These are phyloP conservation scores for Coccyzus lansbergi DNA, from an alignment of 2,797 vertebrate genomes.

Conservation along the genomic window DNA sequence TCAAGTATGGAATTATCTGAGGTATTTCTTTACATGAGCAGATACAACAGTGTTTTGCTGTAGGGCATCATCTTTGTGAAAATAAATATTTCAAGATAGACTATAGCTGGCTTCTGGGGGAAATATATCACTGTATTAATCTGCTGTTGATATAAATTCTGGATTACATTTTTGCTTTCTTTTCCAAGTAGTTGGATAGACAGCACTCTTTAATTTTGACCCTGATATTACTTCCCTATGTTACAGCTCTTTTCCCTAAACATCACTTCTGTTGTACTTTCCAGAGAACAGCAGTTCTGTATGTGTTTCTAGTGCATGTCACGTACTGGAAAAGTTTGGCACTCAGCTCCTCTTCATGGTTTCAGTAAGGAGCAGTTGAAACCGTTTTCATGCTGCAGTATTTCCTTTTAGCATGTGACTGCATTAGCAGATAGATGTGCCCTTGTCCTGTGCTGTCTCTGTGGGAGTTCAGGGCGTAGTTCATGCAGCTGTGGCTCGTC, in stretches of 20 bases:
- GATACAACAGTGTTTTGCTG: not conserved
- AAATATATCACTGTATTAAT: not conserved
- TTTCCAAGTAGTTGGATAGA: not conserved
- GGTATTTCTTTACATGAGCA: not conserved
- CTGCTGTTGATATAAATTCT: not conserved
- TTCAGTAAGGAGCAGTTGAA: not conserved
- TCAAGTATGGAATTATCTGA: not conserved
- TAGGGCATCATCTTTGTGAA: not conserved
- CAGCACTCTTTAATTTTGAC: not conserved
- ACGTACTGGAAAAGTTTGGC: not conserved
- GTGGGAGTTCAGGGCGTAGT: not conserved
- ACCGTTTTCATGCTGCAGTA: not conserved
- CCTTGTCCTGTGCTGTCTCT: not conserved
- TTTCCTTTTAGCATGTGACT: fast-evolving
- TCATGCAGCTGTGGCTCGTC: not conserved
- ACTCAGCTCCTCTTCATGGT: not conserved
- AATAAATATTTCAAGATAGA: not conserved
- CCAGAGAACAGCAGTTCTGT: not conserved
- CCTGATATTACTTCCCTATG: not conserved
- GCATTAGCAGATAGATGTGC: not conserved
- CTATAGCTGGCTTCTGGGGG: not conserved
- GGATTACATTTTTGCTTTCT: not conserved
- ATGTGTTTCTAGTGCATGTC: not conserved
- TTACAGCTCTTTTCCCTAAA: not conserved
- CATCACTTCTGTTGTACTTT: not conserved